Percentiles rank a stretch among this genome's conserved stretches.
Conservation (phyloP, 2,797 vertebrate species). For the Rallus crepitans region DNA sequence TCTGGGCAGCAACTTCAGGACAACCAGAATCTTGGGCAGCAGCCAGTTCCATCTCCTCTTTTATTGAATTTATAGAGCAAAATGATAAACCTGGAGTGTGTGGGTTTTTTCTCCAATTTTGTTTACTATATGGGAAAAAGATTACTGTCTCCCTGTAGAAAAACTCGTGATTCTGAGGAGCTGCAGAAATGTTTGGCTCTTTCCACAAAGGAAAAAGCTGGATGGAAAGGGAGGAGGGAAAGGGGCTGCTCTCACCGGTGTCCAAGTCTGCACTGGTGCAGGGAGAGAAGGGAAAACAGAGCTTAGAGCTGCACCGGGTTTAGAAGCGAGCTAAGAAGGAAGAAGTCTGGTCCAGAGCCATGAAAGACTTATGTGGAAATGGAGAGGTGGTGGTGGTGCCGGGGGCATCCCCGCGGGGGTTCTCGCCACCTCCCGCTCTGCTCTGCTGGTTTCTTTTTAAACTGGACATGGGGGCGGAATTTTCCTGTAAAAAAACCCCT, state of each 20-base stretch:
- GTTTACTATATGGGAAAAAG: fast-evolving
- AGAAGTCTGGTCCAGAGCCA: background rate
- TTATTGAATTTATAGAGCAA: background rate
- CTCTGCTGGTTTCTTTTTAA: background rate
- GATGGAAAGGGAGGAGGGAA: background rate
- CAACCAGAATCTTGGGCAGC: background rate
- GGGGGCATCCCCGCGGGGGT: background rate
- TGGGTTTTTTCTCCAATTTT: fast-evolving
- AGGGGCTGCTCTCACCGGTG: fast-evolving
- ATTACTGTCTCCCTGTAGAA: fast-evolving
- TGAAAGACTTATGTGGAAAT: fast-evolving
- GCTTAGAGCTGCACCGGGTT: background rate
- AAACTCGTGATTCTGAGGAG: background rate
- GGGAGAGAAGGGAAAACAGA: background rate
- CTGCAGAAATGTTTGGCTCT: background rate
- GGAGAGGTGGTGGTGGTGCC: fast-evolving
- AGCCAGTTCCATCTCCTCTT: background rate
- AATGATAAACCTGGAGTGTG: fast-evolving
- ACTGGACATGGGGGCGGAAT: background rate
- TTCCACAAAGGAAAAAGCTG: background rate
- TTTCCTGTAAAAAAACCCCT: background rate
- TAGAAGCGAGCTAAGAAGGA: fast-evolving
- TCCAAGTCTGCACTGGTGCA: too few species aligned
- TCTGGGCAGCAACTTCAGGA: background rate
- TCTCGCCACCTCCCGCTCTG: background rate